Evolutionary conservation across 37 sponge, comb jelly and placozoan genomes (phyloP).

Genomic region (Aphrocallistes beatrix): DNA sequence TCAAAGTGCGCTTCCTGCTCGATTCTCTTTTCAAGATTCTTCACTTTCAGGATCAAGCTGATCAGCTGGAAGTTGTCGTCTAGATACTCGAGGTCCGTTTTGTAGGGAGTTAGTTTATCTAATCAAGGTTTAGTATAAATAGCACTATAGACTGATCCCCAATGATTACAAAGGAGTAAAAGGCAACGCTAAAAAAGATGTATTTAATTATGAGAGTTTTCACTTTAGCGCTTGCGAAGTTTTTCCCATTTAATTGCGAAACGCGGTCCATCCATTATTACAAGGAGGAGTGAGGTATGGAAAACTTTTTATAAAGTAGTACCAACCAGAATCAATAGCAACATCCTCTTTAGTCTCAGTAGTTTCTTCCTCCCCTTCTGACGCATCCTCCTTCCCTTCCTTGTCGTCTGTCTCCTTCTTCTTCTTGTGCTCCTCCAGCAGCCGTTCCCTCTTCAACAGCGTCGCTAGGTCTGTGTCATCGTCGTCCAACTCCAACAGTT

Average conservation of each 20-base stretch:
- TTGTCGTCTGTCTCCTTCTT: not conserved
- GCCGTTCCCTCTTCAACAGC: not conserved
- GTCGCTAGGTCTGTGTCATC: conserved; percentile 1
- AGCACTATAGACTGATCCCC: not conserved
- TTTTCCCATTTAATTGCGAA: too few species aligned
- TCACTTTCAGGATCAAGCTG: conserved; percentile 38
- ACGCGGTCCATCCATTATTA: too few species aligned
- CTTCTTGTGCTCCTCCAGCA: conserved; percentile 4
- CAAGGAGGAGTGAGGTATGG: too few species aligned
- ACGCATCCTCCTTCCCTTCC: not conserved
- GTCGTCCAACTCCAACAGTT: not conserved
- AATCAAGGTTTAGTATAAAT: not conserved
- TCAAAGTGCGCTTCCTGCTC: conserved; percentile 44
- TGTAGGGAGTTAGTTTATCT: conserved; percentile 58
- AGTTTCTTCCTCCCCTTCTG: not conserved
- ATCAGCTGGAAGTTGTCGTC: conserved; percentile 59
- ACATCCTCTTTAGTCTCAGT: not conserved
- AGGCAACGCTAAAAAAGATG: too few species aligned
- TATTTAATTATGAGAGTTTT: too few species aligned
- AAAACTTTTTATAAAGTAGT: too few species aligned
- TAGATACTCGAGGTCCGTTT: conserved; percentile 68
- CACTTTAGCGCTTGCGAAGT: too few species aligned
- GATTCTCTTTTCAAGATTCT: conserved; percentile 48
- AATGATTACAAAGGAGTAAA: too few species aligned
- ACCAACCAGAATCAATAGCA: not conserved